A percentile compares a stretch with the other conserved stretches of the same genome.
Conservation (phyloP, 2,888 invertebrate species). For the Homarus gammarus region DNA sequence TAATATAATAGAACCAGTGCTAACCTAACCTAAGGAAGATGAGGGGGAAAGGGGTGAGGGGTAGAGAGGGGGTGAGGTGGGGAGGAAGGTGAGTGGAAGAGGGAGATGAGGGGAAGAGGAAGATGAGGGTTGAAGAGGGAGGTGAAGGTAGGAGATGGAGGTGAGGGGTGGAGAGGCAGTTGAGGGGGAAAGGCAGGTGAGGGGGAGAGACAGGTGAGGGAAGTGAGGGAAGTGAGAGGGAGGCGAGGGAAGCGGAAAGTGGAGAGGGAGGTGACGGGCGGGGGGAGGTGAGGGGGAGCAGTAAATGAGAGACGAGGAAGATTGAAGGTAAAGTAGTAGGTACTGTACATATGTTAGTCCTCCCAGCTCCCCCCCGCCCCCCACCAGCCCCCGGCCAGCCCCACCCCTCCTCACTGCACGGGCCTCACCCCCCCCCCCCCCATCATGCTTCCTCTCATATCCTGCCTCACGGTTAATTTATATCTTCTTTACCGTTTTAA, state of each 20-base stretch:
- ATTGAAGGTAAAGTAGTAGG: no score
- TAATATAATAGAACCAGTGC: no score
- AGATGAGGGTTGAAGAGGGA: not conserved
- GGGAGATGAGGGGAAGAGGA: not conserved
- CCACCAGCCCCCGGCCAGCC: no score
- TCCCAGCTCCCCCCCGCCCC: not conserved
- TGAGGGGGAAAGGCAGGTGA: not conserved
- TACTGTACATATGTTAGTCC: not conserved
- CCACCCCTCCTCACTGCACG: no score
- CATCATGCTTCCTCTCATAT: not conserved
- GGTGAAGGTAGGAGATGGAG: not conserved
- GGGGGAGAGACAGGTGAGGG: not conserved
- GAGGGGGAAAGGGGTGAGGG: not conserved
- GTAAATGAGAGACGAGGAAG: not conserved
- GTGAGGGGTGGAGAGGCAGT: not conserved
- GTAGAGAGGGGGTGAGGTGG: not conserved
- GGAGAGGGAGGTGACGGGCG: not conserved
- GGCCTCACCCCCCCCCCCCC: no score
- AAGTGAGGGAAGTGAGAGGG: no score
- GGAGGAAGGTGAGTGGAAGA: conserved; percentile 11
- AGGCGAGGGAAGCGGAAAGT: not conserved
- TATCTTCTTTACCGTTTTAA: no score
- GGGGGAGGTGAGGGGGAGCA: not conserved
- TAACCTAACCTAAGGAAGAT: no score
- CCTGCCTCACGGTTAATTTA: no score